phyloP scores from a whole-genome alignment of 2,888 invertebrate species.

The Rotaria macrura region DNA sequence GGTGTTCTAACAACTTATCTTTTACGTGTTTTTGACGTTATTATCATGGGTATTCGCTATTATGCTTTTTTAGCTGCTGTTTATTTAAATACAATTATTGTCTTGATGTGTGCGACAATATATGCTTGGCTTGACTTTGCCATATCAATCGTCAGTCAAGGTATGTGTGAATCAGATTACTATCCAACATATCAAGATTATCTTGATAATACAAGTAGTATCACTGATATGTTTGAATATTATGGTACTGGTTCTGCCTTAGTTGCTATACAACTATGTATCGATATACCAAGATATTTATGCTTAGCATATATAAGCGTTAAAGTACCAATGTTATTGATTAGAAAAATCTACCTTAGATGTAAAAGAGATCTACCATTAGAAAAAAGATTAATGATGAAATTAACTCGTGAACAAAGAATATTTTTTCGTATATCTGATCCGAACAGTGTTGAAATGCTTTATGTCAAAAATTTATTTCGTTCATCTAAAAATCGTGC shows the following conservation, averaged over 20 bases:
- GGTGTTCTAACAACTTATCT: background rate
- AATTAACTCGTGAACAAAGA: background rate
- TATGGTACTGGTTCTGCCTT: background rate
- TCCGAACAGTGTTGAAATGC: background rate
- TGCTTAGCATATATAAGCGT: background rate
- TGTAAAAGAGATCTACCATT: background rate
- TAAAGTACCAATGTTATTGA: background rate
- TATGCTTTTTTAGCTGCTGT: background rate
- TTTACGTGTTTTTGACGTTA: background rate
- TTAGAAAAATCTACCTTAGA: background rate
- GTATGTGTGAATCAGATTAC: background rate
- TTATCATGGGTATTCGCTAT: background rate
- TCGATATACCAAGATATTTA: background rate
- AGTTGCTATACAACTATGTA: background rate
- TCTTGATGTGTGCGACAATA: background rate
- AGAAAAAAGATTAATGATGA: too few relatives aligned
- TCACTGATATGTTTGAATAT: background rate
- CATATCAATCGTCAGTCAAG: background rate
- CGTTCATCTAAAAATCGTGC: background rate
- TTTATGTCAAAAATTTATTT: slow-evolving; percentile 1
- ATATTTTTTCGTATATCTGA: background rate
- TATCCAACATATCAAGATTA: background rate
- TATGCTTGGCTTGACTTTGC: background rate
- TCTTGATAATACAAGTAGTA: background rate
- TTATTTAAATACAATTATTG: background rate